Conservation (phyloP, 1,140 invertebrate species). For the Ceratosolen solmsi region DNA sequence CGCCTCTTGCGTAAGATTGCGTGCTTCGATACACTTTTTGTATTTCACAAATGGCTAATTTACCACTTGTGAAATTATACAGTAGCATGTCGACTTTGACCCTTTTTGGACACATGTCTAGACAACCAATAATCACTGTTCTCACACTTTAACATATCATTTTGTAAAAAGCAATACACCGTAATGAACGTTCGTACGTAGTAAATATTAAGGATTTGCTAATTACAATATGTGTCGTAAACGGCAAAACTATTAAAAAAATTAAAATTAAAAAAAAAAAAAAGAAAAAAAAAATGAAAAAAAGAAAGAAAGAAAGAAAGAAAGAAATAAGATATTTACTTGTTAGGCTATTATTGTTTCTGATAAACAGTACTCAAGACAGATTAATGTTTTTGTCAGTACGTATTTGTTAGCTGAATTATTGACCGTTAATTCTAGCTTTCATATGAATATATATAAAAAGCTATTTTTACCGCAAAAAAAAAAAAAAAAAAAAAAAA, state of each 20-base stretch:
- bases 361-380: not conserved
- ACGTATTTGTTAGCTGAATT: not conserved
- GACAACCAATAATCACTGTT: not conserved
- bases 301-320: no score
- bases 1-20: not conserved
- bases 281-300: no score
- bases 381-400: not conserved
- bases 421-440: not conserved
- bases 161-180: not conserved
- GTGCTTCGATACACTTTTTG: not conserved
- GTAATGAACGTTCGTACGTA: not conserved
- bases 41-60: not conserved
- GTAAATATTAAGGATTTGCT: not conserved
- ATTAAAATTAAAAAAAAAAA: conserved; percentile 4
- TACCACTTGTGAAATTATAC: not conserved
- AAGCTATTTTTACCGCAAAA: not conserved
- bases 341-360: not conserved
- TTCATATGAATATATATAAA: not conserved
- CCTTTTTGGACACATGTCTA: not conserved
- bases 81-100: not conserved
- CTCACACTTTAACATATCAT: not conserved
- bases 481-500: not conserved
- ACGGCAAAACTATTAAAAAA: not conserved
- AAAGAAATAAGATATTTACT: no score
- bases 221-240: not conserved